These are phyloP conservation scores for Caradrina clavipalpis DNA, from an alignment of 2,888 invertebrate species.

Conservation along the genomic window DNA sequence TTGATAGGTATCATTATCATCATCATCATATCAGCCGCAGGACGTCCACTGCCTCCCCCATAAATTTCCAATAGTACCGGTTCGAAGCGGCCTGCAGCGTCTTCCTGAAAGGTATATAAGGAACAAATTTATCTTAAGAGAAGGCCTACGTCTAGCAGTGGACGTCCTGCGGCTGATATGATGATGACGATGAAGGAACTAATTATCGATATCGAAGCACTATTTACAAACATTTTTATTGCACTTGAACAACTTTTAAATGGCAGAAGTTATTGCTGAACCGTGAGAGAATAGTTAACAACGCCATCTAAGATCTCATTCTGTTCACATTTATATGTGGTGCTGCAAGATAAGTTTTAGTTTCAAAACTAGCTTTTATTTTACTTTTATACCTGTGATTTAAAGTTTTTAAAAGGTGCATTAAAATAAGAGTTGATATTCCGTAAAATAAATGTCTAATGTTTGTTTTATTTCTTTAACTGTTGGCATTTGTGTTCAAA, in stretches of 20 bases:
- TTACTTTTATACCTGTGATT: constrained; percentile 27
- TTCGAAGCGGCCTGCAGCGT: too few species aligned
- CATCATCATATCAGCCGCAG: too few species aligned
- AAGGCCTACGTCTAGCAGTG: too few species aligned
- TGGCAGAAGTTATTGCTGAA: constrained; percentile 29
- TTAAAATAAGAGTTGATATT: neutral
- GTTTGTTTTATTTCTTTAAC: neutral
- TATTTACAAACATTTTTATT: constrained; percentile 10
- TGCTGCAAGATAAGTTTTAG: constrained; percentile 35
- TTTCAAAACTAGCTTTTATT: constrained; percentile 41
- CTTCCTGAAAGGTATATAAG: too few species aligned
- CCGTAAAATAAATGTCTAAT: neutral
- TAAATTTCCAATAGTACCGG: too few species aligned
- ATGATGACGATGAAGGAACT: too few species aligned
- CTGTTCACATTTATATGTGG: constrained; percentile 42
- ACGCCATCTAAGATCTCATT: constrained; percentile 45
- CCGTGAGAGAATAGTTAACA: constrained; percentile 41
- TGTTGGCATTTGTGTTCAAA: too few species aligned
- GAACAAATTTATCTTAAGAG: too few species aligned
- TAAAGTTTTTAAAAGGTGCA: constrained; percentile 18
- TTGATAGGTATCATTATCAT: too few species aligned
- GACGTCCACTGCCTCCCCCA: too few species aligned
- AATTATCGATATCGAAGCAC: neutral
- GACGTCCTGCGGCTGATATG: too few species aligned
- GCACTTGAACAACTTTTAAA: constrained; percentile 10